phyloP scores from a whole-genome alignment of 2,888 invertebrate species.

The Yponomeuta cagnagella region DNA sequence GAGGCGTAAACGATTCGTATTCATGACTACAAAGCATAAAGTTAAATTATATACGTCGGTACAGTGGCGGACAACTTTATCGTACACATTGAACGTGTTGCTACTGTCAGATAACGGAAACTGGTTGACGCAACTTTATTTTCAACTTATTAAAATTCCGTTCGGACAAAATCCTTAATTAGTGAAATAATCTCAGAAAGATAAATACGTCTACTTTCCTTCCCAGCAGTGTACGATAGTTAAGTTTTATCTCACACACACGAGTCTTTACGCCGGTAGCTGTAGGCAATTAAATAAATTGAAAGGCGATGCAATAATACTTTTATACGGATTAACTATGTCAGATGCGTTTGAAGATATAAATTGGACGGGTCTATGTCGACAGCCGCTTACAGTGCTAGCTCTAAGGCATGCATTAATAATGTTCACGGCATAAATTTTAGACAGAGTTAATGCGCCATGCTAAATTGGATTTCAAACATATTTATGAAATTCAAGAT shows the following conservation, averaged over 20 bases:
- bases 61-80: neutral
- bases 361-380: slow-evolving; percentile 42
- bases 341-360: slow-evolving; percentile 63
- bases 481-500: slow-evolving; percentile 40
- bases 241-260: neutral
- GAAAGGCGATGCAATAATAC: slow-evolving; percentile 62
- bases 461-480: slow-evolving; percentile 26
- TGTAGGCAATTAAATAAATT: slow-evolving; percentile 57
- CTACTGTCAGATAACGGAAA: neutral
- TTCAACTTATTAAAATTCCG: neutral
- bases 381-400: slow-evolving; percentile 36
- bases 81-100: neutral
- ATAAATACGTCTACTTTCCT: neutral
- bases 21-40: slow-evolving; percentile 48
- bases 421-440: slow-evolving; percentile 38
- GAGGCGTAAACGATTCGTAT: slow-evolving; percentile 43
- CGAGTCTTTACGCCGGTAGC: slow-evolving; percentile 56
- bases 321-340: slow-evolving; percentile 66
- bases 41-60: slow-evolving; percentile 41
- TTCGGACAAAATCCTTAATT: neutral
- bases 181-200: neutral
- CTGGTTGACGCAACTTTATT: neutral
- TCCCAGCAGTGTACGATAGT: neutral
- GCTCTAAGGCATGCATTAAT: slow-evolving; percentile 53
- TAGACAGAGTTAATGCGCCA: slow-evolving; percentile 30